phyloP scores from a whole-genome alignment of 1,140 invertebrate species.

The Drosophila erecta region DNA sequence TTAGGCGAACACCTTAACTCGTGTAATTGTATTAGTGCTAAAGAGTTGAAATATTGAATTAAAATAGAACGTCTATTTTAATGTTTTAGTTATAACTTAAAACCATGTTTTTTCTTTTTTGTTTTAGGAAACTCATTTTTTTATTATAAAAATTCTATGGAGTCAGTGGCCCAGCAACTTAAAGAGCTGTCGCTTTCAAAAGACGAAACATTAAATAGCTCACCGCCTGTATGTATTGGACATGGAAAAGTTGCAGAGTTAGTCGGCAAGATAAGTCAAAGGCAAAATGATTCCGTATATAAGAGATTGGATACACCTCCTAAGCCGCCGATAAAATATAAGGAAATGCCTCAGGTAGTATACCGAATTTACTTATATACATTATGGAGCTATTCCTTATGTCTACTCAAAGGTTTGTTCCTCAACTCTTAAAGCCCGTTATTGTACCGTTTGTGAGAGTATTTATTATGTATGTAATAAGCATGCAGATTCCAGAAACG shows the following conservation, averaged over 20 bases:
- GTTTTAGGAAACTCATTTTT: background rate
- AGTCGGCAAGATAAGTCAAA: conserved; percentile 41
- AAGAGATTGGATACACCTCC: conserved; percentile 39
- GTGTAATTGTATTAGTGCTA: background rate
- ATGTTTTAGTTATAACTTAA: background rate
- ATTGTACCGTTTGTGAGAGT: too few species aligned
- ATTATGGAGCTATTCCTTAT: too few species aligned
- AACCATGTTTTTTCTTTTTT: background rate
- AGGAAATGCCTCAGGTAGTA: conserved; percentile 56
- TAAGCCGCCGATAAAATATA: conserved; percentile 43
- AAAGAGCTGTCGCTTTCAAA: conserved; percentile 15
- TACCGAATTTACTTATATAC: too few species aligned
- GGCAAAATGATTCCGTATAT: background rate
- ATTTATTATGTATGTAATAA: too few species aligned
- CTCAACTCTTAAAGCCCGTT: too few species aligned
- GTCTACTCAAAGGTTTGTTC: too few species aligned
- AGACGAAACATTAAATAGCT: background rate
- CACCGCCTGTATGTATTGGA: conserved; percentile 13
- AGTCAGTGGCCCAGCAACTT: conserved; percentile 27
- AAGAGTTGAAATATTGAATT: too few species aligned
- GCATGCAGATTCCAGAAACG: too few species aligned
- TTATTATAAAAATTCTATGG: conserved; percentile 8
- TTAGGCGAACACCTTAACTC: too few species aligned
- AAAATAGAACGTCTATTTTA: background rate
- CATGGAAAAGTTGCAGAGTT: conserved; percentile 55